phyloP scores from a whole-genome alignment of 2,113 vertebrate genomes.

The Recurvirostra avosetta region DNA sequence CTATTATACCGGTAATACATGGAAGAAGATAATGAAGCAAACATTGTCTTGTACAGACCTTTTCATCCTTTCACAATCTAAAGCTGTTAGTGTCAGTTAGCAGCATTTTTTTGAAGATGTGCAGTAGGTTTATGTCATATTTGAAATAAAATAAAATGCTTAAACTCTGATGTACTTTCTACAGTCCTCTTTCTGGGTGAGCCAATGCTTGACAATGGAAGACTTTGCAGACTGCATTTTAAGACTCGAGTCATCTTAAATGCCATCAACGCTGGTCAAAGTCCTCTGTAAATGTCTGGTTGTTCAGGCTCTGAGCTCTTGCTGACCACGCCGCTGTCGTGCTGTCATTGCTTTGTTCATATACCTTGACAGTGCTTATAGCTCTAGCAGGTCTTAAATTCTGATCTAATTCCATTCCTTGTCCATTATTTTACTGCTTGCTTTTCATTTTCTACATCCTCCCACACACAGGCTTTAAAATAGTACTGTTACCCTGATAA shows the following conservation, averaged over 20 bases:
- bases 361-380: conserved; percentile 25
- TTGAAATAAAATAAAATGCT: conserved; percentile 46
- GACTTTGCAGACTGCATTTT: conserved; percentile 18
- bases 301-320: background rate
- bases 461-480: conserved; percentile 34
- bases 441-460: conserved; percentile 47
- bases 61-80: conserved; percentile 54
- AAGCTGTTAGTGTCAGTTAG: conserved; percentile 58
- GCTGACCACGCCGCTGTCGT: background rate
- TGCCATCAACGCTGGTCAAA: conserved; percentile 9
- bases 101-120: conserved; percentile 50
- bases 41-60: conserved; percentile 47
- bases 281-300: background rate
- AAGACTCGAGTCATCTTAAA: conserved; percentile 38
- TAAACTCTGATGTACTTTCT: conserved; percentile 16
- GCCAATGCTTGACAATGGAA: background rate
- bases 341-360: conserved; percentile 31
- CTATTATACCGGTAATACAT: conserved; percentile 26
- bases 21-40: conserved; percentile 58
- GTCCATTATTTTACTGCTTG: conserved; percentile 60
- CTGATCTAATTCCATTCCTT: conserved; percentile 43
- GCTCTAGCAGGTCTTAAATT: conserved; percentile 43
- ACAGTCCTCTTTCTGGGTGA: background rate
- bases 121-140: conserved; percentile 36
- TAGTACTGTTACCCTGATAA: conserved; percentile 7